Evolutionary conservation across 2,113 vertebrate genomes (phyloP), one percentile per base, ranked within the genome.

Genomic region (Carassius gibelio): DNA sequence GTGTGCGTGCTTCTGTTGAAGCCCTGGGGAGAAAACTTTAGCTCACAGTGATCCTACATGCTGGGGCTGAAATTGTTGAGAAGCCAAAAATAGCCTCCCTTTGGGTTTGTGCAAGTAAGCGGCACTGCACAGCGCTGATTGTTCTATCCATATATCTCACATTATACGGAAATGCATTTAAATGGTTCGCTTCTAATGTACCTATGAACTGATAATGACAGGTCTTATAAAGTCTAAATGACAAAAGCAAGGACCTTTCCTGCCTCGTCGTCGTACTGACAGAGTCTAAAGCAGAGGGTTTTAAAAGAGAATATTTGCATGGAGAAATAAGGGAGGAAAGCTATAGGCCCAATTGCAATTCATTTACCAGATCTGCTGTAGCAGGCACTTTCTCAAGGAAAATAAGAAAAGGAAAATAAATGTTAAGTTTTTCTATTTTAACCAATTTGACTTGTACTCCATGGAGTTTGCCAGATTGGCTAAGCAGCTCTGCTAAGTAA

Each of bases 371-470:
- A 87, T 86, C 55, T 85, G n/a, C 26, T 80, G 19, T 84, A 71
- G 71, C 64, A 78, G 3, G 42, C 66, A 61, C 30, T 75, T 34
- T 85, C 23, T 9, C 21, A 42, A 30, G 30, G 30, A 30, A 30
- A 1, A 30, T 30, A 30, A 30, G 30, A 19, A 3, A 8, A 78
- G 11, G 10, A 5, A 21, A n/a, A 23, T 11, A 23, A n/a, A 66
- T 50, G 10, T 68, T 36, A 9, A 0, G 8, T 75, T 79, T 19
- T 59, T 83, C 86, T 86, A 85, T 89, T 88, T 87, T 92, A 87
- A 91, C 90, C 90, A 87, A 91, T 91, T 86, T 86, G 81, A 92
- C 93, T 92, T 94, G 89, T 93, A 89, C 71, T 71, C 74, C 87
- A 82, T 88, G 86, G 82, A 83, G 71, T 81, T 82, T 4, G 9